phyloP scores from a whole-genome alignment of 2,113 vertebrate genomes.

The Cyanoliseus patagonus region DNA sequence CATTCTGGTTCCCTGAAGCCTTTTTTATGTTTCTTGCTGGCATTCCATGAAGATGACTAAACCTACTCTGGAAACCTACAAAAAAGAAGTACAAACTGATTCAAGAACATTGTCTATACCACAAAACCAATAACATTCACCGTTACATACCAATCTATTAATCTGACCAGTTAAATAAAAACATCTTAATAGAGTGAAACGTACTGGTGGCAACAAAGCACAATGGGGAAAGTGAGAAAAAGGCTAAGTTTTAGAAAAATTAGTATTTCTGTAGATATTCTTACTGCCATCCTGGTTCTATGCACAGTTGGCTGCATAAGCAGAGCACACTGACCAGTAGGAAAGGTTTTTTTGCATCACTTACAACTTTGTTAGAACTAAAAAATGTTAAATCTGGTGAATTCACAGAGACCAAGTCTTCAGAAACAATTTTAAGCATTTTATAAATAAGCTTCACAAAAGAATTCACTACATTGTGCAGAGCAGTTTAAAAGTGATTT shows the following conservation, averaged over 20 bases:
- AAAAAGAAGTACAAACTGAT: neutral
- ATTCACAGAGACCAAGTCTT: neutral
- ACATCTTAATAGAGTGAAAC: neutral
- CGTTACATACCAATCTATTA: neutral
- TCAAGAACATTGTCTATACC: neutral
- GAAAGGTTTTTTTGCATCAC: neutral
- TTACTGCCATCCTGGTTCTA: neutral
- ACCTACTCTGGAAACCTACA: slow-evolving; percentile 90
- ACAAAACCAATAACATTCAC: neutral
- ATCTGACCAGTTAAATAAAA: neutral
- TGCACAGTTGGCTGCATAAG: neutral
- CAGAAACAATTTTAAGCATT: neutral
- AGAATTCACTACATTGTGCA: neutral
- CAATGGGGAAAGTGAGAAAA: neutral
- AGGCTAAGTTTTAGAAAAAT: neutral
- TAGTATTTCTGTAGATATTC: neutral
- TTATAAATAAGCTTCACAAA: neutral
- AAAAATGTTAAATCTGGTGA: neutral
- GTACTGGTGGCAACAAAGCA: neutral
- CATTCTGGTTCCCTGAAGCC: slow-evolving; percentile 72
- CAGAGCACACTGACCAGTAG: neutral
- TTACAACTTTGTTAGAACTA: neutral
- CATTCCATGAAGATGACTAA: slow-evolving; percentile 87
- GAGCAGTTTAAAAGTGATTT: neutral
- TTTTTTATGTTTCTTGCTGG: slow-evolving; percentile 79